Percentiles rank a stretch among this genome's conserved stretches.
Conservation (phyloP, 2,888 invertebrate species). For the Melikaiella ostensackeni region DNA sequence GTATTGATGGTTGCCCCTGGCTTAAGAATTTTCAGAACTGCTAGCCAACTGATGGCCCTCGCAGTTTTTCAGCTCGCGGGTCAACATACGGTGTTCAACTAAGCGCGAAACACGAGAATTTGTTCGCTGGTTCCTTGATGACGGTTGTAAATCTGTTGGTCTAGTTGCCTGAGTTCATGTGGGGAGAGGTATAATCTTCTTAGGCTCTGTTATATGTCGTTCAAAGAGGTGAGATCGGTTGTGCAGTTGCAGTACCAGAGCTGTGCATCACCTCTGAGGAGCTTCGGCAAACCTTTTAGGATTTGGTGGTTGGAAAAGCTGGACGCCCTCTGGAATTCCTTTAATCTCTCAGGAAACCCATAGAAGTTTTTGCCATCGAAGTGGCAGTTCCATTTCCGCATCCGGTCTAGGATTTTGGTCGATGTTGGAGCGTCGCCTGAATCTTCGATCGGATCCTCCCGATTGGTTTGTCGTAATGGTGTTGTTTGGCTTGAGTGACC, state of each 20-base stretch:
- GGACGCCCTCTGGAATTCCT: not conserved
- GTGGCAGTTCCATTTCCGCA: not conserved
- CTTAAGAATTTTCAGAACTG: no score
- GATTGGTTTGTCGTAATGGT: no score
- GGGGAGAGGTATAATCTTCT: not conserved
- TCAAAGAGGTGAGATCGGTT: not conserved
- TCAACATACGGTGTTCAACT: no score
- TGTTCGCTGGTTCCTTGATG: no score
- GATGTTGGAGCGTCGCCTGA: no score
- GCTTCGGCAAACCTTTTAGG: not conserved
- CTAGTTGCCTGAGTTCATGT: not conserved
- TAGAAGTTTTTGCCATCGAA: not conserved
- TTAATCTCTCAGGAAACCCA: not conserved
- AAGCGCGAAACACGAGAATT: no score
- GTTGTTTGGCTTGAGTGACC: no score
- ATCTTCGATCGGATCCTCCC: no score
- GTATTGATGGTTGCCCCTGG: no score
- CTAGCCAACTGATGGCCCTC: no score
- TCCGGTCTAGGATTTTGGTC: not conserved
- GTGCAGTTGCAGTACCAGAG: not conserved
- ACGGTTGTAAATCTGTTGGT: not conserved
- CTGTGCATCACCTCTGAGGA: not conserved
- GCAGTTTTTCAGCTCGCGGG: no score
- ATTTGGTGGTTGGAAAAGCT: not conserved
- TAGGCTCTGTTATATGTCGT: fast-evolving